Percentiles rank a stretch among this genome's conserved stretches.
Conservation (phyloP, 2,797 vertebrate species). For the Borostomias antarcticus region DNA sequence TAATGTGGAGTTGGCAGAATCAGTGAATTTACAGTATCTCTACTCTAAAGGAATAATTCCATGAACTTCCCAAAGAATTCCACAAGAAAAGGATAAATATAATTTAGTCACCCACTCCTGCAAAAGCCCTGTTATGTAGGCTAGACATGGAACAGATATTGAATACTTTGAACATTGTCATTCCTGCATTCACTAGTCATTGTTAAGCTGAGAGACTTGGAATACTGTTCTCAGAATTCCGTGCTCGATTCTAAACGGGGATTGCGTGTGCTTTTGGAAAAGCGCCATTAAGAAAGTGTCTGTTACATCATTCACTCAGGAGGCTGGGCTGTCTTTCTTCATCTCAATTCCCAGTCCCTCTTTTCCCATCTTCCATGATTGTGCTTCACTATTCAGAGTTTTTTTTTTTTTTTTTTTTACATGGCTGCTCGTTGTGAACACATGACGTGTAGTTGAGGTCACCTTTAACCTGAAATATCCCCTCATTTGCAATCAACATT, state of each 20-base stretch:
- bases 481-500: constrained; percentile 26
- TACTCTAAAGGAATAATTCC: not conserved
- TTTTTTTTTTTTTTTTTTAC: not conserved
- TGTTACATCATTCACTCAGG: constrained; percentile 47
- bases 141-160: not conserved
- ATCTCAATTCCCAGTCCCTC: not conserved
- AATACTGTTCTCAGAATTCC: constrained; percentile 12
- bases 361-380: constrained; percentile 14
- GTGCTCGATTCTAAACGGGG: not conserved
- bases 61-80: not conserved
- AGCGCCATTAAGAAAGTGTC: constrained; percentile 34
- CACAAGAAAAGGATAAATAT: not conserved
- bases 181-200: constrained; percentile 23
- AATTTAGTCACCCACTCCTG: constrained; percentile 11
- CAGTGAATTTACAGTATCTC: not conserved
- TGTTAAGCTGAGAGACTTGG: constrained; percentile 24
- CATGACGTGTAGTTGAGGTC: not conserved
- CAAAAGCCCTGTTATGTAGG: constrained; percentile 3
- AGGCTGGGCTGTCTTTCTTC: constrained; percentile 19
- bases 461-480: not conserved
- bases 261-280: constrained; percentile 19
- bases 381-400: constrained; percentile 21
- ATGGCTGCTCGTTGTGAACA: not conserved
- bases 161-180: constrained; percentile 1
- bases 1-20: too few relatives aligned